Evolutionary conservation across 1,140 invertebrate species (phyloP).

Genomic region (Apolygus lucorum): DNA sequence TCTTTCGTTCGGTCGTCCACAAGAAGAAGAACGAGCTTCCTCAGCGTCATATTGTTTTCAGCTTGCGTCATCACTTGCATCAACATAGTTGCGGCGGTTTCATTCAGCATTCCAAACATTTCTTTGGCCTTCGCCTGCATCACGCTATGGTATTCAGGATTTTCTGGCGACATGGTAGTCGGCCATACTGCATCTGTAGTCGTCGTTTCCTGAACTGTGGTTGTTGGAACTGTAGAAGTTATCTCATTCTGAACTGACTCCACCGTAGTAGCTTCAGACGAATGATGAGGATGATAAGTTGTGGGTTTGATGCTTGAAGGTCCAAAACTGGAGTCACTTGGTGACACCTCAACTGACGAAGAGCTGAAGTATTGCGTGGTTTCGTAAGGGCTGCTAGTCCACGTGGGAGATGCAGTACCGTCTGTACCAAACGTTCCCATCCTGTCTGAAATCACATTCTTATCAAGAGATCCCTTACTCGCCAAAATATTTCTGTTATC

Average conservation of each 20-base stretch:
- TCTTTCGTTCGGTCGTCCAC: slow-evolving; percentile 51
- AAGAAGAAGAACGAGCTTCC: slow-evolving; percentile 60
- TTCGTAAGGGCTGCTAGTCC: neutral
- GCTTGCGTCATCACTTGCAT: slow-evolving; percentile 73
- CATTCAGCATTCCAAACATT: slow-evolving; percentile 64
- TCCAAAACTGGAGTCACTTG: neutral
- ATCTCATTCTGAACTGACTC: neutral
- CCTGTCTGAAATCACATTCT: neutral
- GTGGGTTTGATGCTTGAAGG: slow-evolving; percentile 11
- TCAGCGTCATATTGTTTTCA: slow-evolving; percentile 61
- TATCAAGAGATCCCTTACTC: neutral
- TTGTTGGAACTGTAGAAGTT: slow-evolving; percentile 9
- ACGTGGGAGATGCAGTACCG: neutral
- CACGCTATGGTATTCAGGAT: slow-evolving; percentile 29
- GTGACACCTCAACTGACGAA: neutral
- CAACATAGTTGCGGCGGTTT: slow-evolving; percentile 58
- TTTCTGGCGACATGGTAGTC: slow-evolving; percentile 7
- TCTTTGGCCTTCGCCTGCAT: slow-evolving; percentile 52
- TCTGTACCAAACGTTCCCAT: neutral
- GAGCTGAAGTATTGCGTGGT: slow-evolving; percentile 11
- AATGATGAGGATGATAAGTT: slow-evolving; percentile 20
- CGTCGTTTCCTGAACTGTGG: slow-evolving; percentile 35
- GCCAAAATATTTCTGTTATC: neutral
- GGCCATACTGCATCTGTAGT: slow-evolving; percentile 1
- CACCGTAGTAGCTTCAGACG: neutral